Percentiles rank a stretch among this genome's conserved stretches.
Evolutionary conservation across 37 sponge, comb jelly and placozoan genomes (phyloP).

Genomic region (Chondrosia reniformis): DNA sequence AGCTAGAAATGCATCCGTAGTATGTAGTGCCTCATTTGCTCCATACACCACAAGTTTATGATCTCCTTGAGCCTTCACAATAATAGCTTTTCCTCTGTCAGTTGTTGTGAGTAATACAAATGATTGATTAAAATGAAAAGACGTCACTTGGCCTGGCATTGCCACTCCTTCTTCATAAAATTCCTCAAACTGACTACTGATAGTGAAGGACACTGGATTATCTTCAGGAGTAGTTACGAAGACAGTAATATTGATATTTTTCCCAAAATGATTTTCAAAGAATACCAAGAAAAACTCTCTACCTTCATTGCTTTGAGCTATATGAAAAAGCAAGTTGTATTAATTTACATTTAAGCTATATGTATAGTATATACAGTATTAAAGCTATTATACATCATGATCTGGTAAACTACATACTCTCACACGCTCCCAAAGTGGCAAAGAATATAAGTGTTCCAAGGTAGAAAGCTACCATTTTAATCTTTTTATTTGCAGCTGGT

Average conservation of each 20-base stretch:
- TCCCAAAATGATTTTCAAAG: not conserved
- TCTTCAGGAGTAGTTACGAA: not conserved
- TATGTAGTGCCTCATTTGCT: not conserved
- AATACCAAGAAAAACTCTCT: not conserved
- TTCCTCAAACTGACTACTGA: no score
- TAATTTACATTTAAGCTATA: no score
- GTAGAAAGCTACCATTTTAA: no score
- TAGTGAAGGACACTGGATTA: not conserved
- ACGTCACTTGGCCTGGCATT: not conserved
- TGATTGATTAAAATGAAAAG: not conserved
- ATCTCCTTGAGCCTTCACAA: not conserved
- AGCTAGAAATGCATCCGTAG: slow-evolving; percentile 60
- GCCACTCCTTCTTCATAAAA: no score
- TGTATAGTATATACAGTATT: no score
- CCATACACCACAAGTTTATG: slow-evolving; percentile 39
- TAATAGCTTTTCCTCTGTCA: slow-evolving; percentile 7
- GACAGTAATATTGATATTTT: not conserved
- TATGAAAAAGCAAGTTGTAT: no score
- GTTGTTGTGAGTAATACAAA: not conserved
- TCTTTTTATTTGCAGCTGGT: no score
- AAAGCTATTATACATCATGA: no score
- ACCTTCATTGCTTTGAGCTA: not conserved
- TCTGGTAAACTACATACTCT: no score
- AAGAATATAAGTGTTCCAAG: no score
- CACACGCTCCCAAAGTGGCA: no score